Base-by-base conservation (phyloP, 2,888 invertebrate species). In the Antitype chi region DNA sequence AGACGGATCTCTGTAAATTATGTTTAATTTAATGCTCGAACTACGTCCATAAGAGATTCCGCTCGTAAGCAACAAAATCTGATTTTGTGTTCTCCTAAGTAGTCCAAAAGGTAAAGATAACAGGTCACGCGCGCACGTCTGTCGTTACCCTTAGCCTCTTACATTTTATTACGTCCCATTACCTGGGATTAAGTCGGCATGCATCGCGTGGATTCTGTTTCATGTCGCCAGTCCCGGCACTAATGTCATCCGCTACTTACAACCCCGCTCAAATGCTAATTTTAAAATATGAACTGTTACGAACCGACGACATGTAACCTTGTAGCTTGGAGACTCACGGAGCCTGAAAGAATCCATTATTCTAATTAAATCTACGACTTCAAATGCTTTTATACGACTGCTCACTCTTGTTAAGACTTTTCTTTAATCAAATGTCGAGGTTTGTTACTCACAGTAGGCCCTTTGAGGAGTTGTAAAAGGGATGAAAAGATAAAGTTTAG, bases 111-210 rank as follows among this genome's bases (percentile, higher is more conserved):
- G 90, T 91, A 89, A 90, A 93, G 94, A 93, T 94, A 95, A 91
- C 94, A 92, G 94, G 95, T 95, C 95, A 96, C 95, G 95, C 89
- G 93, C 94, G 94, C 94, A 94, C 95, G 95, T 95, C 94, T 94
- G 94, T 93, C 95, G 94, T 95, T 94, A 95, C 93, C 92, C 90
- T 90, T 92, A 91, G 93, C 92, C 95, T 95, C 95, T 95, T 95
- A 95, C 95, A 95, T 95, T 96, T 96, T 96, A 96, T 95, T 95
- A 94, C 93, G 90, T 90, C 92, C 94, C 94, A 95, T 96, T 95
- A 95, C 95, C 94, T 93, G 92, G 93, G 94, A 95, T 95, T 95
- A 95, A 95, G 94, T 93, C 94, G 89, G 92, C 93, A 94, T 94
- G 93, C 93, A 94, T 93, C 91, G 92, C 90, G 89, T 89, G 92